Conservation (phyloP, 2,113 vertebrate species). For the Brachypteracias leptosomus region DNA sequence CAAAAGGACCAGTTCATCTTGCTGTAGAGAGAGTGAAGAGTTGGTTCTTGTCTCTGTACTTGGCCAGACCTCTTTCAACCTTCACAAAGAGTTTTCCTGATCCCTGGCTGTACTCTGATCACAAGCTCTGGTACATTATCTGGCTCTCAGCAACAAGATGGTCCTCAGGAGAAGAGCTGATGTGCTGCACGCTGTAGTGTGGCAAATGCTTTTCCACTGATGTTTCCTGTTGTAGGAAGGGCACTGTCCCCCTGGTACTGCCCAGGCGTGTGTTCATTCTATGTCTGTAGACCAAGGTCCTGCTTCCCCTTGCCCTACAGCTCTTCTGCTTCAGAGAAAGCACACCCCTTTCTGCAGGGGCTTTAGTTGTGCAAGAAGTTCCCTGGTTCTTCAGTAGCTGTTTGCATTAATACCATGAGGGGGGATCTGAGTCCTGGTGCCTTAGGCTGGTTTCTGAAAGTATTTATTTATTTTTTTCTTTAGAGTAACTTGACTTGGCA, state of each 20-base stretch:
- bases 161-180: neutral
- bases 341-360: neutral
- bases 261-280: neutral
- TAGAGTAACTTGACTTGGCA: neutral
- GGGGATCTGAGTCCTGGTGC: neutral
- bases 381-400: neutral
- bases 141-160: neutral
- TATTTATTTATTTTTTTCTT: neutral
- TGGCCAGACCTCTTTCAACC: slow-evolving; percentile 6
- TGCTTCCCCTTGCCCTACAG: neutral
- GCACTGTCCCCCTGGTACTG: neutral
- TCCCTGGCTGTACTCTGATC: neutral
- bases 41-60: slow-evolving; percentile 3
- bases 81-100: neutral
- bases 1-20: neutral
- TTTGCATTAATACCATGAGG: neutral
- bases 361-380: neutral
- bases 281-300: neutral
- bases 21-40: neutral
- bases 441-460: neutral
- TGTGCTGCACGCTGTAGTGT: neutral
- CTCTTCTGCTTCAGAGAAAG: slow-evolving; percentile 35
- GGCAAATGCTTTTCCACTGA: neutral
- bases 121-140: neutral
- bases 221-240: neutral